Evolutionary conservation across 2,797 vertebrate genomes (phyloP).

Genomic region (Phrynocephalus forsythii): DNA sequence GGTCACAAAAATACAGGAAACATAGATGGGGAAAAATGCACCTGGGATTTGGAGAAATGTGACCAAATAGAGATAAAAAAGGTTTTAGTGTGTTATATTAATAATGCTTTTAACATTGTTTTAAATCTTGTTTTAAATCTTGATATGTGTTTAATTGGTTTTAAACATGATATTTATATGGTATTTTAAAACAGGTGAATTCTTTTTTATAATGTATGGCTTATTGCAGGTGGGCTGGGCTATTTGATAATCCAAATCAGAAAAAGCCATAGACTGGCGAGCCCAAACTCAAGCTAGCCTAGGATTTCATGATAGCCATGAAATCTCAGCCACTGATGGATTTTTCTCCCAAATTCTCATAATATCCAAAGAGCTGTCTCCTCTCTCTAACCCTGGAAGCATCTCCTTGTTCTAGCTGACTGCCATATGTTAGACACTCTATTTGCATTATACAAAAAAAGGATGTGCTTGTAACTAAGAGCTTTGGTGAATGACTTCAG

Average conservation of each 20-base stretch:
- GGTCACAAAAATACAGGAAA: too few species aligned
- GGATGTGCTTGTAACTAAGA: neutral
- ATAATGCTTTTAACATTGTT: too few species aligned
- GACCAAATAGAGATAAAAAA: too few species aligned
- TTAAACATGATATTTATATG: too few species aligned
- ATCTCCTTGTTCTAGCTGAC: neutral
- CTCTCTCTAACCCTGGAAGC: neutral
- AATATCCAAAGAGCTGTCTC: too few species aligned
- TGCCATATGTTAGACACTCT: neutral
- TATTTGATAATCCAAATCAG: neutral
- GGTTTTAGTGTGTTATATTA: too few species aligned
- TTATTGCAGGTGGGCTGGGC: neutral
- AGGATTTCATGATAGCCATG: neutral
- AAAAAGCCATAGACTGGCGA: neutral
- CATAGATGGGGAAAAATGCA: too few species aligned
- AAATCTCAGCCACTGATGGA: neutral
- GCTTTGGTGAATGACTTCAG: neutral
- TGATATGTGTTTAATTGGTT: too few species aligned
- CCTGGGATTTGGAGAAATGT: too few species aligned
- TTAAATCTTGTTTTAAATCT: too few species aligned
- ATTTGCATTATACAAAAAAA: neutral
- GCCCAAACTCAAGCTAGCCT: neutral
- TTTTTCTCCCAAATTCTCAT: neutral
- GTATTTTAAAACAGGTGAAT: too few species aligned
- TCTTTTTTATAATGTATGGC: neutral